Base-by-base conservation (phyloP, 2,113 vertebrate species). In the Leptocoma aspasia region DNA sequence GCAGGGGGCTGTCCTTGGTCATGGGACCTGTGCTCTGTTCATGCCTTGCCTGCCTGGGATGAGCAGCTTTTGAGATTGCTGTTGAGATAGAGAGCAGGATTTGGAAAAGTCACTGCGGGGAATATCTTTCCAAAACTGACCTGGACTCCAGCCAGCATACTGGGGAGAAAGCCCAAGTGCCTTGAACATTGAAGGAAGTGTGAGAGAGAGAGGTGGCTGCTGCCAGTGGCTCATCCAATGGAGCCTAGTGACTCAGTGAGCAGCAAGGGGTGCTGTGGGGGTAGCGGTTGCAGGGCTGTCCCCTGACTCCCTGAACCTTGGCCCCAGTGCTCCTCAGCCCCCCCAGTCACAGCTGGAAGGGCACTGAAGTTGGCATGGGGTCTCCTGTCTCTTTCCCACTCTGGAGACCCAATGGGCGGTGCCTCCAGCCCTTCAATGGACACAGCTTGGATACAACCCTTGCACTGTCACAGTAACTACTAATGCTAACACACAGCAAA, bases 1-100 rank as follows among this genome's bases (percentile, higher is more conserved):
- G 6, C 1, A 7, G 33, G 7, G 4, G 11, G 2, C 24, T 9
- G 6, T 3, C 0, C 21, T 68, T 1, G 3, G 18, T 31, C 2
- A 0, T 28, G 21, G 24, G 10, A 88, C 13, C 19, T 2, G 3
- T 45, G 10, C 9, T 89, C 4, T 49, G 28, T n/a, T 47, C 18
- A 15, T 2, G 6, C 26, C 45, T 71, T 71, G 13, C 18, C 24
- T 0, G 0, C 10, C 11, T 60, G 37, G 15, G 27, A n/a, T 2
- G 2, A 72, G 28, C 11, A 79, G n/a, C 37, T 82, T 4, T 1
- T 33, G 42, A 42, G 35, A 44, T 7, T 60, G 28, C 18, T 82
- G 16, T 47, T 64, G 72, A 41, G 7, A 57, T 20, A 27, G 14
- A 60, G 9, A 16, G 27, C 16, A 65, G 27, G 20, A 50, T 53